Evolutionary conservation across 2,797 vertebrate genomes (phyloP).

Genomic region (Pipistrellus kuhlii): DNA sequence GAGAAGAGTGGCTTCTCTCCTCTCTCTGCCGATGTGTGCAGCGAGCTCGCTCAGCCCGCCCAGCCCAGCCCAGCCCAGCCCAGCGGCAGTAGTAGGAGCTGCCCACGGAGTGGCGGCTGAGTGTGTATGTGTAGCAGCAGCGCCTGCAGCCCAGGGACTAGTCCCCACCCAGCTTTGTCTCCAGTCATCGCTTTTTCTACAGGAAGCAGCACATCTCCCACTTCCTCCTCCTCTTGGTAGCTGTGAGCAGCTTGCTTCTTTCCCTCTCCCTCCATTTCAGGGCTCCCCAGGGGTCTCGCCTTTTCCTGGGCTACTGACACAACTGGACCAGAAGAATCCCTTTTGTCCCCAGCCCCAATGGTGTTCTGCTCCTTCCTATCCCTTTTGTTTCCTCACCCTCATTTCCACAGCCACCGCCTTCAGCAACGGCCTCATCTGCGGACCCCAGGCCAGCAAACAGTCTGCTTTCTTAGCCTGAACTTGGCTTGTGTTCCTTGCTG

Average conservation of each 20-base stretch:
- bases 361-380: background rate
- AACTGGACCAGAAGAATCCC: background rate
- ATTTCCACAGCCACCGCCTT: background rate
- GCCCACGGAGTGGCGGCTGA: slow-evolving; percentile 56
- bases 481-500: background rate
- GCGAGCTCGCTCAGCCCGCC: background rate
- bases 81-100: slow-evolving; percentile 70
- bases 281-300: slow-evolving; percentile 25
- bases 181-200: slow-evolving; percentile 86
- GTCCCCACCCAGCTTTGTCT: slow-evolving; percentile 94
- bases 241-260: slow-evolving; percentile 17
- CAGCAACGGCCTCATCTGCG: background rate
- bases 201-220: slow-evolving; percentile 86
- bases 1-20: background rate
- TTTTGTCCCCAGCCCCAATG: slow-evolving; percentile 31
- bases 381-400: background rate
- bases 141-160: slow-evolving; percentile 80
- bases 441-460: background rate
- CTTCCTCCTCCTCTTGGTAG: slow-evolving; percentile 77
- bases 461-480: background rate
- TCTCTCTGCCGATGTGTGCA: background rate
- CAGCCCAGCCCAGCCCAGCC: background rate
- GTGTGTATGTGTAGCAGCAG: slow-evolving; percentile 77
- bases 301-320: slow-evolving; percentile 68
- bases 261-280: slow-evolving; percentile 55